Percentiles rank a stretch among this genome's conserved stretches.
Conservation (phyloP, 2,113 vertebrate genomes). For the Daphoenositta chrysoptera region DNA sequence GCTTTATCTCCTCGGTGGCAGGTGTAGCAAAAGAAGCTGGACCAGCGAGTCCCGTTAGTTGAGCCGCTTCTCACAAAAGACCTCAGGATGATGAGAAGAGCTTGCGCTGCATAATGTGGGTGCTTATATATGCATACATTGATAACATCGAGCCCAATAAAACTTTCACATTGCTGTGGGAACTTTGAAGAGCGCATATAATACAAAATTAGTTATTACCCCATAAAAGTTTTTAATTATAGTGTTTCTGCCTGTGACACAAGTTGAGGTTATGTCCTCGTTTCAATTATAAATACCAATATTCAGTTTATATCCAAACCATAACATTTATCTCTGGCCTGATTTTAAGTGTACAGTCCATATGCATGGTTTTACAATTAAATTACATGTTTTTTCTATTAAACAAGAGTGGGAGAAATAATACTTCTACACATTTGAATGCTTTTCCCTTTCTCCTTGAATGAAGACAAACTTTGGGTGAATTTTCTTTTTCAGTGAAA, state of each 20-base stretch:
- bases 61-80: neutral
- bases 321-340: conserved; percentile 7
- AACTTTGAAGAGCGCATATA: conserved; percentile 66
- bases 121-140: neutral
- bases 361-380: neutral
- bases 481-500: neutral
- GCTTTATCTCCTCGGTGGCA: conserved; percentile 14
- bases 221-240: conserved; percentile 74
- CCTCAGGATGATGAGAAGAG: neutral
- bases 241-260: conserved; percentile 44
- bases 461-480: neutral
- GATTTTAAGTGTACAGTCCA: neutral
- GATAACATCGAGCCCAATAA: conserved; percentile 56
- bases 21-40: conserved; percentile 28
- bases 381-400: neutral
- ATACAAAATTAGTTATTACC: conserved; percentile 66
- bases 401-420: neutral
- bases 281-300: conserved; percentile 69
- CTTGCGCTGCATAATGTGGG: neutral
- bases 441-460: neutral
- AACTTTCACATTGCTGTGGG: conserved; percentile 58
- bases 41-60: neutral
- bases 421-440: neutral
- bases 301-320: conserved; percentile 22
- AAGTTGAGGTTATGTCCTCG: conserved; percentile 49